A percentile compares a stretch with the other conserved stretches of the same genome.
These are phyloP conservation scores for Helicolenus hilgendorfi DNA, from an alignment of 2,797 vertebrate genomes.

Conservation along the genomic window DNA sequence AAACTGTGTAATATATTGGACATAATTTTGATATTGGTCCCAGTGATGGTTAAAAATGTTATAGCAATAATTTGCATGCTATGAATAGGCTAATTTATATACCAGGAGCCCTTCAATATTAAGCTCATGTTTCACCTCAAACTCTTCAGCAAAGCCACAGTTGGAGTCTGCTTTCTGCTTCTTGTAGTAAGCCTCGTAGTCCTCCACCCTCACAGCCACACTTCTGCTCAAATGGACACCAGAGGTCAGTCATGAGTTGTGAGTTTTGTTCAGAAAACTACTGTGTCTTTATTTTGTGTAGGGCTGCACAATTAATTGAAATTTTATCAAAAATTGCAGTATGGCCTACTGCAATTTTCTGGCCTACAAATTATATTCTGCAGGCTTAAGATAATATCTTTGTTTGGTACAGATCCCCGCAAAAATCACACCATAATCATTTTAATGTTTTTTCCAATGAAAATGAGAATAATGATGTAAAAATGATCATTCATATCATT, in stretches of 20 bases:
- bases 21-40: not conserved
- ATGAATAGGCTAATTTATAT: not conserved
- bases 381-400: too few species aligned
- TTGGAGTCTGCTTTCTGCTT: conserved; percentile 96
- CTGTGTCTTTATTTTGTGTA: not conserved
- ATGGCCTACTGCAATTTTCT: too few species aligned
- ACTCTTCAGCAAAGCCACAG: conserved; percentile 97
- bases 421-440: too few species aligned
- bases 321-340: too few species aligned
- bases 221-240: conserved; percentile 86
- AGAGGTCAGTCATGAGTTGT: conserved; percentile 3
- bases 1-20: not conserved
- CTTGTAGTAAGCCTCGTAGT: conserved; percentile 94
- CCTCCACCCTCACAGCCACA: conserved; percentile 91
- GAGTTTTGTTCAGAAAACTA: not conserved
- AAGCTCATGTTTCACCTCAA: conserved; percentile 89
- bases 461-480: too few species aligned
- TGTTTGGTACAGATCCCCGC: too few species aligned
- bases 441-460: too few species aligned
- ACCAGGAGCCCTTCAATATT: not conserved
- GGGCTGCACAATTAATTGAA: too few species aligned
- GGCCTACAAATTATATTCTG: too few species aligned
- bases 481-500: too few species aligned
- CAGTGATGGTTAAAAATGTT: not conserved
- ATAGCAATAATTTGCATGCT: not conserved